phyloP scores from a whole-genome alignment of 2,113 vertebrate species.

The Syrrhaptes paradoxus region DNA sequence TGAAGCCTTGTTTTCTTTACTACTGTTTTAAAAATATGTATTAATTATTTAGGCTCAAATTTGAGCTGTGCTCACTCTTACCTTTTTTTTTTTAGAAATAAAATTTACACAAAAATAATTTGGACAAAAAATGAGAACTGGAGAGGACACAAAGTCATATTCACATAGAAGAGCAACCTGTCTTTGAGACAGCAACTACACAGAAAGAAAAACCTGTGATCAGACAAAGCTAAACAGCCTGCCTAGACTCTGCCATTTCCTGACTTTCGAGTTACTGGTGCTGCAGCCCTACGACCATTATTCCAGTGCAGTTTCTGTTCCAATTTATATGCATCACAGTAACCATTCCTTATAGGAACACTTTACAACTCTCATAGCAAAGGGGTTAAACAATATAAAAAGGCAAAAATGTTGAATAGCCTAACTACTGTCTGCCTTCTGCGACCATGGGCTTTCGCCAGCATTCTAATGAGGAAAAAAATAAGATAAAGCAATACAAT shows the following conservation, averaged over 20 bases:
- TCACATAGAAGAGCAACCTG: not conserved
- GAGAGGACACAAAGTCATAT: not conserved
- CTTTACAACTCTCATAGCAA: not conserved
- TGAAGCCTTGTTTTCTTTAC: not conserved
- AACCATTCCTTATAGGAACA: not conserved
- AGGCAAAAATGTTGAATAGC: not conserved
- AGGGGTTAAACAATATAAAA: conserved; percentile 28
- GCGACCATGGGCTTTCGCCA: not conserved
- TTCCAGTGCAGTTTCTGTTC: not conserved
- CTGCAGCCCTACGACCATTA: not conserved
- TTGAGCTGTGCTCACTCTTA: not conserved
- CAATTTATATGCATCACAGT: not conserved
- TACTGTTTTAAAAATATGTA: not conserved
- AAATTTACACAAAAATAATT: not conserved
- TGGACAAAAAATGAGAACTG: not conserved
- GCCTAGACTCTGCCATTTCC: not conserved
- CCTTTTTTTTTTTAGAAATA: not conserved
- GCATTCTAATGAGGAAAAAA: conserved; percentile 47
- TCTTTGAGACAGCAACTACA: not conserved
- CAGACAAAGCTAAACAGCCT: not conserved
- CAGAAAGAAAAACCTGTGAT: not conserved
- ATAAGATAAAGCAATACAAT: conserved; percentile 26
- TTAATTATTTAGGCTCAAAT: not conserved
- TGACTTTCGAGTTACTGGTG: not conserved
- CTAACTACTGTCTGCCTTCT: not conserved